Evolutionary conservation across 2,888 invertebrate genomes (phyloP), one percentile per base, ranked within the genome.

Genomic region (Pheosia gnoma): DNA sequence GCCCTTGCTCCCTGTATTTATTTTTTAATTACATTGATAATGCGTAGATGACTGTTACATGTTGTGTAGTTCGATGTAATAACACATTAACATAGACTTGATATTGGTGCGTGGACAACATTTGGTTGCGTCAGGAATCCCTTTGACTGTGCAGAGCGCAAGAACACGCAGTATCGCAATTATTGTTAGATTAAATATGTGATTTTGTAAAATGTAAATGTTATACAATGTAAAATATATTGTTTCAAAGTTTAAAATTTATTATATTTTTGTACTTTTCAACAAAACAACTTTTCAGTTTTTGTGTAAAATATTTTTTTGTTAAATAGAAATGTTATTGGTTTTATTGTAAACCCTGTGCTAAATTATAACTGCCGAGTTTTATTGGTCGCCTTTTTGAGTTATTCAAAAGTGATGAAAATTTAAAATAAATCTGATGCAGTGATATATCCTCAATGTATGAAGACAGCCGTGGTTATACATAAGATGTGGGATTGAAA

Each of bases 181-280:
- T 72, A 78, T 74, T 72, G 76, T 66, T 75, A 78, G 77, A 78
- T 78, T 77, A 66, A 65, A 78, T n/a, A 85, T 82, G 84, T 84
- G 85, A 86, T 85, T 85, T 77, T 79, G 75, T 76, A 75, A 72
- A 82, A 78, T 82, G 78, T 84, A 75, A 86, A 77, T 81, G 79
- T 81, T 83, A 78, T 78, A 77, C 74, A 69, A 67, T 86, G 85
- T 88, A 85, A 84, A 87, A 83, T 84, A 85, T 85, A 82, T 86
- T 86, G 82, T 88, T 89, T 87, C 72, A 81, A 83, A 83, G 78
- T 82, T 78, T 71, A 77, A 78, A 76, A 74, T 80, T 78, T 83
- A 84, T 84, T 85, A 86, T 91, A 92, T 92, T 92, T 91, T 93
- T 92, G 82, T 93, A 91, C 84, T 82, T 85, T 78, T 78, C 75